These are phyloP conservation scores for Columba janthina DNA, from an alignment of 2,113 vertebrate species.

Conservation along the genomic window DNA sequence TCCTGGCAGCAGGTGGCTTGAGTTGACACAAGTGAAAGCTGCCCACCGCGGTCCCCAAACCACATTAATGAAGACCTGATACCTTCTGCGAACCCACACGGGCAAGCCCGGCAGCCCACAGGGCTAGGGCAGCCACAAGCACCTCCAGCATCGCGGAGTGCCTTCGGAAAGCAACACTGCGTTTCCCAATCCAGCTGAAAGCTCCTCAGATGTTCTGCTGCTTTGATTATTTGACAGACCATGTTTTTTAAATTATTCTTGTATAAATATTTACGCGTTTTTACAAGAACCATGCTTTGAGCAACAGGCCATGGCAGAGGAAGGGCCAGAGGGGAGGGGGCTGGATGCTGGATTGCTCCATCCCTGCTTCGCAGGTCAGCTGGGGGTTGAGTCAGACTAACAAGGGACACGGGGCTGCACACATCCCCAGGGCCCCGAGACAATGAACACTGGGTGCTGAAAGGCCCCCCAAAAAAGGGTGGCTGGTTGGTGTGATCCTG, in stretches of 20 bases:
- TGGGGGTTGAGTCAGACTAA: neutral
- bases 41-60: accelerated
- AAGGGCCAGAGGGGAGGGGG: slow-evolving; percentile 6
- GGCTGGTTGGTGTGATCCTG: neutral
- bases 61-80: neutral
- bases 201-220: slow-evolving; percentile 25
- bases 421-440: accelerated
- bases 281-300: slow-evolving; percentile 69
- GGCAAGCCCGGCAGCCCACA: accelerated
- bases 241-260: slow-evolving; percentile 70
- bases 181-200: slow-evolving; percentile 52
- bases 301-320: slow-evolving; percentile 28
- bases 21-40: neutral
- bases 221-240: slow-evolving; percentile 67
- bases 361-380: neutral
- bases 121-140: neutral
- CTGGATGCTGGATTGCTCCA: neutral
- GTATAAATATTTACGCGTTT: slow-evolving; percentile 71
- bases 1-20: neutral
- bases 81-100: accelerated
- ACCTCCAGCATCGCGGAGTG: neutral
- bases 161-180: neutral
- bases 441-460: neutral
- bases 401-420: neutral
- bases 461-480: accelerated